Base-by-base conservation (phyloP, 1,140 invertebrate genomes). In the Drosophila nasuta region DNA sequence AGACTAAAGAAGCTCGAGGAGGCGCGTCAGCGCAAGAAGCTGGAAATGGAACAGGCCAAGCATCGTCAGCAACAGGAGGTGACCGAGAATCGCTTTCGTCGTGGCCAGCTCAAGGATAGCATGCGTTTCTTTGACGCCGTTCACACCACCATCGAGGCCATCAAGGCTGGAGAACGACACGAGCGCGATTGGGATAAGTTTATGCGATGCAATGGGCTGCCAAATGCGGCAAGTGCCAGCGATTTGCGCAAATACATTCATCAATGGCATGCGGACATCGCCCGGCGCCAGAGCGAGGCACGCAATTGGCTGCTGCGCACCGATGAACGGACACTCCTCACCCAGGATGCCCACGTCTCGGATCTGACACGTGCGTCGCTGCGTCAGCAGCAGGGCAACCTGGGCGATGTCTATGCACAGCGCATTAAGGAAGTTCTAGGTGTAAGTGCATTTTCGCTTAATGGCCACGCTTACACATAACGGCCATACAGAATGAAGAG, bases 231-330 rank as follows among this genome's bases (percentile, higher is more conserved):
- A 2, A 93, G 93, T 72, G 91, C 94, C 8, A 92, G 93, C 5
- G 93, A 95, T 58, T 92, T 96, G 81, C 94, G 95, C 60, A 95
- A 94, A 1, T 96, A 95, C 67, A 88, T 95, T 5, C 95, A 94
- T 77, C 87, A 95, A 6, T 95, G 95, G 95, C 92, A 93, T 28
- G 75, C 93, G 56, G 91, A 93, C 43, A 91, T 94, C 3, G 90
- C 93, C 2, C 91, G 93, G 10, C 93, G 92, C 1, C 93, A 94
- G 59, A 82, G 93, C 15, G 83, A 92, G 56, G 76, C 81, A 28
- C 75, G 91, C 2, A 93, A 93, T 59, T 93, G 92, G 92, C 62
- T 92, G 7, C 49, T 93, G n/a, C 91, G 92, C 54, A 93, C 91
- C 4, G 81, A 93, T 20, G 93, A 93, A 59, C 70, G 91, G 1